Percentiles rank a stretch among this genome's conserved stretches.
These are phyloP conservation scores for Hypotaenidia okinawae DNA, from an alignment of 2,797 vertebrate species.

Conservation along the genomic window DNA sequence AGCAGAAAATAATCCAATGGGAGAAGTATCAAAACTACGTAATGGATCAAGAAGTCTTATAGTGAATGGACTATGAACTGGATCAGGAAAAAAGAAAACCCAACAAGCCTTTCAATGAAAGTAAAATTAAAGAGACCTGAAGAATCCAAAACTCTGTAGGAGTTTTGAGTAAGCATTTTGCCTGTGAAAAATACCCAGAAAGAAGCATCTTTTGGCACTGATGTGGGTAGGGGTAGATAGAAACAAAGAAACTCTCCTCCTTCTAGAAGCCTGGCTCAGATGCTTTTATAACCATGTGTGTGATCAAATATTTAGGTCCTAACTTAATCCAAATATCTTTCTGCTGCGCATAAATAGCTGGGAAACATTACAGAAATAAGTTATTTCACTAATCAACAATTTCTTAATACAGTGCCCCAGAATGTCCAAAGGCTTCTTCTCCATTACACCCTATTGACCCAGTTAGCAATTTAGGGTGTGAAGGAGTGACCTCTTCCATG, in stretches of 20 bases:
- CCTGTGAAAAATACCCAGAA: neutral
- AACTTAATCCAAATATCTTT: neutral
- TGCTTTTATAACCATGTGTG: neutral
- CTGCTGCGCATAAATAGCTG: neutral
- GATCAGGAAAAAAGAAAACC: neutral
- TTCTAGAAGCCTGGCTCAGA: neutral
- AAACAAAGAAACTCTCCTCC: neutral
- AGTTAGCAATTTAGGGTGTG: neutral
- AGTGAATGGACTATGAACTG: neutral
- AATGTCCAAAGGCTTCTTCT: neutral
- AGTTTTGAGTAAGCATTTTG: neutral
- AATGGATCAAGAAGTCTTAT: neutral
- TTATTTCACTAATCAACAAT: neutral
- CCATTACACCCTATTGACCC: neutral
- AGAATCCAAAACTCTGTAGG: neutral
- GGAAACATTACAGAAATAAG: neutral
- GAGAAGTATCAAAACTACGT: neutral
- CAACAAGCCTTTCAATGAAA: neutral
- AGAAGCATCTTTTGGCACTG: neutral
- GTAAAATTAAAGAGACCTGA: neutral
- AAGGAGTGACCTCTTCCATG: fast-evolving
- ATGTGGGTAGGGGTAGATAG: neutral
- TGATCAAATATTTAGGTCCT: neutral
- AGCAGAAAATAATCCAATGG: neutral
- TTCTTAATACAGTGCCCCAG: neutral